Percentiles rank a stretch among this genome's conserved stretches.
These are phyloP conservation scores for Bos javanicus DNA, from an alignment of 2,113 vertebrate species.

Conservation along the genomic window DNA sequence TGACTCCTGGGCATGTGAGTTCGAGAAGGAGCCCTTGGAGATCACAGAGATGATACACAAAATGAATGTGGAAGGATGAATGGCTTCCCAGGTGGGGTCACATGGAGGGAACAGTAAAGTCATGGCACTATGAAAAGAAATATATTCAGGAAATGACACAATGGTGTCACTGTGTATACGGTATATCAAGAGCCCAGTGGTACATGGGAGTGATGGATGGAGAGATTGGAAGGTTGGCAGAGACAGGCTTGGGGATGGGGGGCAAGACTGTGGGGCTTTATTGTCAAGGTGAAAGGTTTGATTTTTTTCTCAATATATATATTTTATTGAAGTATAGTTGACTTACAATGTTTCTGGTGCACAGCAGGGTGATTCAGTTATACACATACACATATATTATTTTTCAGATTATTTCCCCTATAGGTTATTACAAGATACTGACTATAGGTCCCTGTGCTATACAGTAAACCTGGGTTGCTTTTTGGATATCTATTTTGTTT, in stretches of 20 bases:
- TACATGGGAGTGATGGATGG: too few relatives aligned
- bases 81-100: background rate
- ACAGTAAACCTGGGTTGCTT: background rate
- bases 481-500: background rate
- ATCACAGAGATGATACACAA: background rate
- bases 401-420: background rate
- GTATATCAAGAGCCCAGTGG: background rate
- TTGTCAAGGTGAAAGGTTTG: background rate
- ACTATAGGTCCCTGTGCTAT: background rate
- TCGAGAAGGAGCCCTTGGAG: background rate
- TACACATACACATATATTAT: background rate
- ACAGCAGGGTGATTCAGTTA: background rate
- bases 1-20: background rate
- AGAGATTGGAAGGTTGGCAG: background rate
- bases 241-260: background rate
- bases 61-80: background rate
- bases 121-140: background rate
- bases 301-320: background rate
- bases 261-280: background rate
- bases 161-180: background rate
- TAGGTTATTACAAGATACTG: background rate
- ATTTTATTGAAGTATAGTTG: background rate
- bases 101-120: background rate
- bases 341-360: too few relatives aligned
- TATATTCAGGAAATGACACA: background rate